A percentile compares a stretch with the other conserved stretches of the same genome.
These are phyloP conservation scores for Micoletzkya japonica DNA, from an alignment of 2,888 invertebrate genomes.

Conservation along the genomic window DNA sequence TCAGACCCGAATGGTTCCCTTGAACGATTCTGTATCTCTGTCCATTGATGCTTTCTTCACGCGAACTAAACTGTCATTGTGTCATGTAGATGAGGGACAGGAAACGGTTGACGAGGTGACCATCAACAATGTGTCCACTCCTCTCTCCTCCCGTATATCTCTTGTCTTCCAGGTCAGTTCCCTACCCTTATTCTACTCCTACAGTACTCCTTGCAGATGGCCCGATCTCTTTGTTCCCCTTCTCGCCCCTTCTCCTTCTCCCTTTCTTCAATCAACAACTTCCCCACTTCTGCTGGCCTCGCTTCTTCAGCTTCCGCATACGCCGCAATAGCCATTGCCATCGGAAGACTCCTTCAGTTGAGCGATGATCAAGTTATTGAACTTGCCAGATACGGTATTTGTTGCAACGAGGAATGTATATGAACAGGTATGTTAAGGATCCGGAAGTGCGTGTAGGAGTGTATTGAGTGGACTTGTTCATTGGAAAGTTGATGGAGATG, in stretches of 20 bases:
- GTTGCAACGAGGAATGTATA: not conserved
- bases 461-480: slow-evolving; percentile 90
- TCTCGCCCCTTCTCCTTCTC: slow-evolving; percentile 4
- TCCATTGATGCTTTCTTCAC: slow-evolving; percentile 75
- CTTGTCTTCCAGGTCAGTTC: slow-evolving; percentile 44
- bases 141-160: slow-evolving; percentile 40
- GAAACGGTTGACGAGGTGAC: slow-evolving; percentile 35
- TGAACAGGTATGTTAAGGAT: slow-evolving; percentile 67
- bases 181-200: not conserved
- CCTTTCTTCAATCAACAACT: slow-evolving; percentile 79
- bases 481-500: slow-evolving; percentile 79
- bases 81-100: slow-evolving; percentile 31
- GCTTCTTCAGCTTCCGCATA: slow-evolving; percentile 98
- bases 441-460: slow-evolving; percentile 95
- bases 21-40: slow-evolving; percentile 93
- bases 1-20: slow-evolving; percentile 85
- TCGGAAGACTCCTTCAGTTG: slow-evolving; percentile 53
- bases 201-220: slow-evolving; percentile 17
- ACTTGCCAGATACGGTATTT: slow-evolving; percentile 50
- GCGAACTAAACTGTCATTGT: slow-evolving; percentile 73
- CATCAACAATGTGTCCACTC: slow-evolving; percentile 46
- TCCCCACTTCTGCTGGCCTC: slow-evolving; percentile 95
- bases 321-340: slow-evolving; percentile 69
- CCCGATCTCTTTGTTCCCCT: slow-evolving; percentile 17
- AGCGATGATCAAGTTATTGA: slow-evolving; percentile 56